These are phyloP conservation scores for Bibio marci DNA, from an alignment of 2,888 invertebrate species.

Conservation along the genomic window DNA sequence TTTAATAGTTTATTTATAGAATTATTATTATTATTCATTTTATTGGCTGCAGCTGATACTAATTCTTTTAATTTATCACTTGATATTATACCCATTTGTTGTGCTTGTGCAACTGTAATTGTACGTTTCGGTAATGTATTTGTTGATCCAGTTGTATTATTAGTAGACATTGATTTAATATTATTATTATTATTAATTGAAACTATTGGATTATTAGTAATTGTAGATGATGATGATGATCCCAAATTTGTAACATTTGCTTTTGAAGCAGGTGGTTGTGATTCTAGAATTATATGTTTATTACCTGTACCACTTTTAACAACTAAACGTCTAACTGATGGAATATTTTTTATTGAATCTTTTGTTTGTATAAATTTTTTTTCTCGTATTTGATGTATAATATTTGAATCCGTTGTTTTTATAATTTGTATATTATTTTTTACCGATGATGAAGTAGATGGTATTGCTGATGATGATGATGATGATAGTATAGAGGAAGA, in stretches of 20 bases:
- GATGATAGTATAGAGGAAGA: neutral
- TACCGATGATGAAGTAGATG: neutral
- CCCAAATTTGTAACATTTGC: no score
- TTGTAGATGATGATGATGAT: neutral
- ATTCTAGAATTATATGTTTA: no score
- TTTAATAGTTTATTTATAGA: neutral
- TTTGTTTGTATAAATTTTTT: slow-evolving; percentile 7
- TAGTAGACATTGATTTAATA: no score
- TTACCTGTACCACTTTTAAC: neutral
- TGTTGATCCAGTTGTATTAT: slow-evolving; percentile 3
- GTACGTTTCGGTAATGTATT: slow-evolving; percentile 4
- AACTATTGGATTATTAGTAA: neutral
- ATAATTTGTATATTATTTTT: slow-evolving; percentile 13
- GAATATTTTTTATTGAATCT: neutral
- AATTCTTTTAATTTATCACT: slow-evolving; percentile 5
- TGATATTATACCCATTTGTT: slow-evolving; percentile 6
- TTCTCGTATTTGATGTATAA: slow-evolving; percentile 14
- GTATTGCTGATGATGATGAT: neutral
- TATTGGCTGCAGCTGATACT: neutral
- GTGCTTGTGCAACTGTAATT: slow-evolving; percentile 5
- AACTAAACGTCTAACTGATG: neutral
- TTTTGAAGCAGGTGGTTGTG: neutral
- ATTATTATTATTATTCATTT: neutral
- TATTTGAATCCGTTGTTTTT: slow-evolving; percentile 16
- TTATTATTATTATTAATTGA: neutral